These are phyloP conservation scores for Syngnathus scovelli DNA, from an alignment of 2,113 vertebrate genomes.

Conservation along the genomic window DNA sequence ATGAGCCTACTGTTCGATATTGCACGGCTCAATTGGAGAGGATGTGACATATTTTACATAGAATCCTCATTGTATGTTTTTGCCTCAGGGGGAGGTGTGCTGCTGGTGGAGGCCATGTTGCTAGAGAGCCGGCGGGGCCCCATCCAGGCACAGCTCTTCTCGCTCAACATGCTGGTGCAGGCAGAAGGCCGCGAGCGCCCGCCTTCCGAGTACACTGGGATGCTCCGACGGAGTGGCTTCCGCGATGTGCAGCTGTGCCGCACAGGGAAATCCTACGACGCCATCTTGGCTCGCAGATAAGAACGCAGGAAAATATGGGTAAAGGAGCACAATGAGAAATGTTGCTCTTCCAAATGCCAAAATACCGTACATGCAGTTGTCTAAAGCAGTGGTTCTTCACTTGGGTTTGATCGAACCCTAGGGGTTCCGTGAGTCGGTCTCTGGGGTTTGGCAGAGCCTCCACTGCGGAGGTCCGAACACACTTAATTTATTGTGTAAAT, in stretches of 20 bases:
- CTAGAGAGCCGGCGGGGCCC: slow-evolving; percentile 68
- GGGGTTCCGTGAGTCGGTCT: no score
- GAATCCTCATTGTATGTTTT: background rate
- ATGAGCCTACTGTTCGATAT: no score
- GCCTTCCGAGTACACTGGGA: slow-evolving; percentile 54
- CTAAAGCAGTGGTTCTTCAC: no score
- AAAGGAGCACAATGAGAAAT: background rate
- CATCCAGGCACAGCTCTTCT: slow-evolving; percentile 66
- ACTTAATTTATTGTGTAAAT: no score
- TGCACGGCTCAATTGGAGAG: no score
- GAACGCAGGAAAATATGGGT: background rate
- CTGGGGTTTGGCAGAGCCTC: no score
- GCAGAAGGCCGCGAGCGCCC: slow-evolving; percentile 63
- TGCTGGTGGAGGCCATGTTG: slow-evolving; percentile 68
- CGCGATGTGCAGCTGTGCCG: slow-evolving; percentile 59
- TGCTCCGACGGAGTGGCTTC: slow-evolving; percentile 62
- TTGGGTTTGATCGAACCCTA: no score
- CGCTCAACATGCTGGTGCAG: slow-evolving; percentile 75
- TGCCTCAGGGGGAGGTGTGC: slow-evolving; percentile 64
- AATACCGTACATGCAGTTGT: no score
- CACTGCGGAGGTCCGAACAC: no score
- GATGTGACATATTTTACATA: no score
- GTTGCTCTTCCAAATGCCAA: background rate
- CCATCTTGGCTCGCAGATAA: slow-evolving; percentile 69
- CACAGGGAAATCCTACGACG: slow-evolving; percentile 70